Evolutionary conservation across 2,888 invertebrate genomes (phyloP).

Genomic region (Ametastegia equiseti): DNA sequence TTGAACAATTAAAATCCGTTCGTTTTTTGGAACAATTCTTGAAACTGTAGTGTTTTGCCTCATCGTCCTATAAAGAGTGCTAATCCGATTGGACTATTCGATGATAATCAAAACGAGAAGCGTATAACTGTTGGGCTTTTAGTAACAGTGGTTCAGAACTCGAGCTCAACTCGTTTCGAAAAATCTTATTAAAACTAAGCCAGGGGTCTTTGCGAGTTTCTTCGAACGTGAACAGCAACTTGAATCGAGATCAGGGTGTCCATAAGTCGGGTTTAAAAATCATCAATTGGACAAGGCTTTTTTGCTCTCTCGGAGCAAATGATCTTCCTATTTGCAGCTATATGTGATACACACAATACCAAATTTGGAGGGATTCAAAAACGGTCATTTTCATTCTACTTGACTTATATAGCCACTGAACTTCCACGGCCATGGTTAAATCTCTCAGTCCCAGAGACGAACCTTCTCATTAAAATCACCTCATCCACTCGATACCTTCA

Average conservation of each 20-base stretch:
- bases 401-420: too few relatives aligned
- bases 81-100: too few relatives aligned
- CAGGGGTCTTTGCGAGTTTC: neutral
- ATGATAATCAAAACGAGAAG: too few relatives aligned
- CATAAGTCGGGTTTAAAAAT: neutral
- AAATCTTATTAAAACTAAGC: slow-evolving; percentile 38
- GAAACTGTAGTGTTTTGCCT: too few relatives aligned
- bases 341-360: too few relatives aligned
- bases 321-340: neutral
- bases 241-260: neutral
- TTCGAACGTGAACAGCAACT: neutral
- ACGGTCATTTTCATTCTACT: too few relatives aligned
- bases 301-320: neutral
- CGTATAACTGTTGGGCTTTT: neutral
- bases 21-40: too few relatives aligned
- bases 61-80: too few relatives aligned
- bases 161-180: neutral
- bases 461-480: neutral
- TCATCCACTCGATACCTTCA: neutral
- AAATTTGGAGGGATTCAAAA: too few relatives aligned
- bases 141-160: neutral
- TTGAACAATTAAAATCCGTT: too few relatives aligned
- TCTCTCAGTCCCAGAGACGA: neutral
- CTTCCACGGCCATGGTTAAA: neutral
- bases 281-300: neutral